A percentile compares a stretch with the other conserved stretches of the same genome.
These are phyloP conservation scores for Ariopsis seemanni DNA, from an alignment of 2,113 vertebrate genomes.

Conservation along the genomic window DNA sequence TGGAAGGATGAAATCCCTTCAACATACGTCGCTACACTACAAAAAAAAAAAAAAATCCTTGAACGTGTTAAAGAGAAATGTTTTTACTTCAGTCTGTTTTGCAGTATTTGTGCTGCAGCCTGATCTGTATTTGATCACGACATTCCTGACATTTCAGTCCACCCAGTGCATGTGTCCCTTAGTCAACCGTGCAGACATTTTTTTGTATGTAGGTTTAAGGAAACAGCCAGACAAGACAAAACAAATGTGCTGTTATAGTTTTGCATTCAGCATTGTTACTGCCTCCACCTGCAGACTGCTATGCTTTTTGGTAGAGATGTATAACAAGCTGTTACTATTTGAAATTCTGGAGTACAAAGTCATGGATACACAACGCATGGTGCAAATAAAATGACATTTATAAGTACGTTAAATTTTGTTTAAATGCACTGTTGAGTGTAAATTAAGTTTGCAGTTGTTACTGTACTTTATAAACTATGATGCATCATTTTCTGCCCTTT, in stretches of 20 bases:
- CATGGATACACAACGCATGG: neutral
- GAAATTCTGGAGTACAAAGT: neutral
- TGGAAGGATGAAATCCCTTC: neutral
- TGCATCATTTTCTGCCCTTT: neutral
- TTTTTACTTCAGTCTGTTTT: neutral
- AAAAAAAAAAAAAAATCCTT: neutral
- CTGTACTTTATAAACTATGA: neutral
- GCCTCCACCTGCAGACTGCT: neutral
- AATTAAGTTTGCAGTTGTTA: neutral
- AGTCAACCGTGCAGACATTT: neutral
- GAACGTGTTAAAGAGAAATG: neutral
- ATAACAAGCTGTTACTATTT: neutral
- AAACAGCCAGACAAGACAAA: neutral
- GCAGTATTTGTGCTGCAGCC: neutral
- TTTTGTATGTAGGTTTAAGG: neutral
- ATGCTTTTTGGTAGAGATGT: neutral
- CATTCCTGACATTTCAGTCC: slow-evolving; percentile 12
- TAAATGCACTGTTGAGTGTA: neutral
- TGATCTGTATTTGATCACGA: neutral
- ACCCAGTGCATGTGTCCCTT: neutral
- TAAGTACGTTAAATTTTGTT: neutral
- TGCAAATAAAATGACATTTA: neutral
- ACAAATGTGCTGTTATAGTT: slow-evolving; percentile 20
- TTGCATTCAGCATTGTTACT: neutral
- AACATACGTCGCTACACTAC: neutral